Evolutionary conservation across 1,140 invertebrate species (phyloP).

Genomic region (Asbolus verrucosus): DNA sequence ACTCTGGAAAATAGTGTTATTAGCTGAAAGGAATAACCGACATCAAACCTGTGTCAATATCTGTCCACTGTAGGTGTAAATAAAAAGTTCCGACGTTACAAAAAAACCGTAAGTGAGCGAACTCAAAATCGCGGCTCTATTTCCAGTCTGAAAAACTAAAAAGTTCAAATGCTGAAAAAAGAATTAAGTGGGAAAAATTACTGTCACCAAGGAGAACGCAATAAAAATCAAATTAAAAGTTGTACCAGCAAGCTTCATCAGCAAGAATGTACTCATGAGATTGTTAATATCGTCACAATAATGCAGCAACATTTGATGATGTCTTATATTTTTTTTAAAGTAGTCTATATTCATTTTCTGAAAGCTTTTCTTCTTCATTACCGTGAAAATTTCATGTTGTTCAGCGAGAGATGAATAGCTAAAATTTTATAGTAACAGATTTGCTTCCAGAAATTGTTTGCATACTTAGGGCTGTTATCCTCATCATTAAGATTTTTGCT

Average conservation of each 20-base stretch:
- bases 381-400: not conserved
- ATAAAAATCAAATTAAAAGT: not conserved
- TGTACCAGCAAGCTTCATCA: not conserved
- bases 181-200: too few relatives aligned
- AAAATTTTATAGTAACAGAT: too few relatives aligned
- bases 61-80: slow-evolving; percentile 6
- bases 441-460: too few relatives aligned
- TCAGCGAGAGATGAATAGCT: not conserved
- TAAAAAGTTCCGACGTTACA: not conserved
- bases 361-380: slow-evolving; percentile 6
- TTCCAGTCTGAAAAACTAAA: not conserved
- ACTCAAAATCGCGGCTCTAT: not conserved
- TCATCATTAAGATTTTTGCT: not conserved
- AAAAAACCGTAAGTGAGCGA: not conserved
- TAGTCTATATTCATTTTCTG: not conserved
- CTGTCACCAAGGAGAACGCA: not conserved
- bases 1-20: not conserved
- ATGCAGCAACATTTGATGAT: slow-evolving; percentile 11
- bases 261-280: not conserved
- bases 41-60: slow-evolving; percentile 5
- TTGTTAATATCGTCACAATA: slow-evolving; percentile 15
- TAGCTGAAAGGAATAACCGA: not conserved
- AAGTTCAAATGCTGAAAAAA: not conserved
- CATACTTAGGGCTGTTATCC: too few relatives aligned
- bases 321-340: not conserved